Conservation (phyloP, 2,888 invertebrate species). For the Spicauda simplicius region DNA sequence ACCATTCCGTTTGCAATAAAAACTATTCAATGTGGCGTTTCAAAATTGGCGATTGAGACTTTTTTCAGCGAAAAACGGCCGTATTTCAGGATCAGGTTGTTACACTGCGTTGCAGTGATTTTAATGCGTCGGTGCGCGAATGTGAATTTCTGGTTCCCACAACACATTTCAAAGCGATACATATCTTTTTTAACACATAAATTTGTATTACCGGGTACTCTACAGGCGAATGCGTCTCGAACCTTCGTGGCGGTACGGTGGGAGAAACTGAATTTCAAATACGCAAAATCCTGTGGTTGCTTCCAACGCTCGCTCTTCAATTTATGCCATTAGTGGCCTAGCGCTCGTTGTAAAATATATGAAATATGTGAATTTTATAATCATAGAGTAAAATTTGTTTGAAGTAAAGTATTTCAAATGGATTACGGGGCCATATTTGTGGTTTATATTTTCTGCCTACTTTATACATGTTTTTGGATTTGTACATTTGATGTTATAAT, state of each 20-base stretch:
- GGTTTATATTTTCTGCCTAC: background rate
- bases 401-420: conserved; percentile 15
- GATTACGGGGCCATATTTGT: conserved; percentile 6
- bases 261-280: conserved; percentile 78
- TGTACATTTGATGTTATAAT: background rate
- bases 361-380: conserved; percentile 35
- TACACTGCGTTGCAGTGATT: conserved; percentile 14
- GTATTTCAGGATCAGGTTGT: conserved; percentile 31
- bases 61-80: conserved; percentile 14
- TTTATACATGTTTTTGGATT: background rate
- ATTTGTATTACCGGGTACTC: conserved; percentile 48
- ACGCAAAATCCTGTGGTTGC: conserved; percentile 75
- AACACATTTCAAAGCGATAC: conserved; percentile 61
- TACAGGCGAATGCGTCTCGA: conserved; percentile 54
- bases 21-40: conserved; percentile 35
- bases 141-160: conserved; percentile 56
- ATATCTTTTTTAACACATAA: conserved; percentile 51
- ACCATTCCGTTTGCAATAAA: conserved; percentile 36
- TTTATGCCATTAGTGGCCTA: conserved; percentile 76
- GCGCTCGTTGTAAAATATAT: conserved; percentile 43
- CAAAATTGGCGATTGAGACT: conserved; percentile 27
- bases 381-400: conserved; percentile 20
- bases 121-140: conserved; percentile 41
- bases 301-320: conserved; percentile 70
- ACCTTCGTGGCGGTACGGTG: conserved; percentile 56